These are phyloP conservation scores for Enteromius fasciolatus DNA, from an alignment of 2,797 vertebrate genomes.

Conservation along the genomic window DNA sequence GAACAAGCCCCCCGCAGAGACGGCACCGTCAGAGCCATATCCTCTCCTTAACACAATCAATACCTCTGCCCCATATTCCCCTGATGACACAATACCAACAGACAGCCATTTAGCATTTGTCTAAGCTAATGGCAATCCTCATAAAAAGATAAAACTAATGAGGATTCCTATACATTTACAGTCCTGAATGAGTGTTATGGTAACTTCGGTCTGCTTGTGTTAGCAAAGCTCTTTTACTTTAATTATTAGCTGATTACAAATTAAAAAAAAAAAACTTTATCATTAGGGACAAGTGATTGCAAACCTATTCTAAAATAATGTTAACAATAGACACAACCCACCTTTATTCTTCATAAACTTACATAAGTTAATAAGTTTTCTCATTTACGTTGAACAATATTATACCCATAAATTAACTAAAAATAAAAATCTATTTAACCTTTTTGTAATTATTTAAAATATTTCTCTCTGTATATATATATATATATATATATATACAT, in stretches of 20 bases:
- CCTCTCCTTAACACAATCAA: constrained; percentile 67
- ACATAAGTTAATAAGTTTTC: too few species aligned
- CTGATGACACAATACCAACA: constrained; percentile 35
- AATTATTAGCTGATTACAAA: neutral
- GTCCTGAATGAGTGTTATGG: constrained; percentile 8
- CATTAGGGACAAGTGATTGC: neutral
- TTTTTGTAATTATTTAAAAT: neutral
- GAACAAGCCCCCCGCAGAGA: constrained; percentile 69
- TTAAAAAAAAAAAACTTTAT: neutral
- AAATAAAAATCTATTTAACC: neutral
- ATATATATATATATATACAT: too few species aligned
- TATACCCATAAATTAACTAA: neutral
- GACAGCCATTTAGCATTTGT: constrained; percentile 10
- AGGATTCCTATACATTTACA: constrained; percentile 27
- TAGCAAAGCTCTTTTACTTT: neutral
- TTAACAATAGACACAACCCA: too few species aligned
- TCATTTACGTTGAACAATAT: neutral
- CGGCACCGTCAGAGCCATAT: constrained; percentile 49
- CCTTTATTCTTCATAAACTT: too few species aligned
- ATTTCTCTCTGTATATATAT: too few species aligned
- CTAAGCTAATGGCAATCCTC: constrained; percentile 38
- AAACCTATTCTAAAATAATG: too few species aligned
- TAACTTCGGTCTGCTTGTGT: neutral
- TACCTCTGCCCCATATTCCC: constrained; percentile 53
- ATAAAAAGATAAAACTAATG: constrained; percentile 34